These are phyloP conservation scores for Fulica atra DNA, from an alignment of 2,113 vertebrate genomes.

Conservation along the genomic window DNA sequence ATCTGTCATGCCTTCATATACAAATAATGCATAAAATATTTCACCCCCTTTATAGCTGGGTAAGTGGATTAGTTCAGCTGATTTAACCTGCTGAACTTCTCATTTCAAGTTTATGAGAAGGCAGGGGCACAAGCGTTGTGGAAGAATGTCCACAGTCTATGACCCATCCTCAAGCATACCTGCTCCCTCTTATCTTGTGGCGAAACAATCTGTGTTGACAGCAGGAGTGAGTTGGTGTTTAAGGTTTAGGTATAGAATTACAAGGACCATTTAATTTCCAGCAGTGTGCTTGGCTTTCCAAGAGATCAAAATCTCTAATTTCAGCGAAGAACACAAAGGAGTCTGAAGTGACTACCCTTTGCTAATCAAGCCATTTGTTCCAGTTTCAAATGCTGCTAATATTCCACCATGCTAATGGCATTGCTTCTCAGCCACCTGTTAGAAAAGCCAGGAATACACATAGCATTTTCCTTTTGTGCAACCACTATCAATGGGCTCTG, in stretches of 20 bases:
- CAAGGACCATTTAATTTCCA: not conserved
- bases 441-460: not conserved
- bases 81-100: not conserved
- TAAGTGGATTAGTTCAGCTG: not conserved
- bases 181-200: not conserved
- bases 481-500: not conserved
- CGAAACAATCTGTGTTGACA: not conserved
- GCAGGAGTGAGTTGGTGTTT: not conserved
- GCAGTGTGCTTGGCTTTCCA: not conserved
- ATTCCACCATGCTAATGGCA: not conserved
- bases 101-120: not conserved
- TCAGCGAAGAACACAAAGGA: not conserved
- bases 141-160: not conserved
- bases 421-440: not conserved
- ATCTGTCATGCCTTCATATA: not conserved
- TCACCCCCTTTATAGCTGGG: not conserved
- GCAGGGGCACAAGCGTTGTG: not conserved
- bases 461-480: not conserved
- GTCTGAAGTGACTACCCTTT: not conserved
- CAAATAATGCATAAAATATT: not conserved
- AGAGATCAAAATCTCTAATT: conserved; percentile 12
- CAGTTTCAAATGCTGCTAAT: not conserved
- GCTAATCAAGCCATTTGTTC: not conserved
- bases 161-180: not conserved
- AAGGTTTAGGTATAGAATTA: not conserved